Base-by-base conservation (phyloP, 1,140 invertebrate genomes). In the Drosophila virilis region DNA sequence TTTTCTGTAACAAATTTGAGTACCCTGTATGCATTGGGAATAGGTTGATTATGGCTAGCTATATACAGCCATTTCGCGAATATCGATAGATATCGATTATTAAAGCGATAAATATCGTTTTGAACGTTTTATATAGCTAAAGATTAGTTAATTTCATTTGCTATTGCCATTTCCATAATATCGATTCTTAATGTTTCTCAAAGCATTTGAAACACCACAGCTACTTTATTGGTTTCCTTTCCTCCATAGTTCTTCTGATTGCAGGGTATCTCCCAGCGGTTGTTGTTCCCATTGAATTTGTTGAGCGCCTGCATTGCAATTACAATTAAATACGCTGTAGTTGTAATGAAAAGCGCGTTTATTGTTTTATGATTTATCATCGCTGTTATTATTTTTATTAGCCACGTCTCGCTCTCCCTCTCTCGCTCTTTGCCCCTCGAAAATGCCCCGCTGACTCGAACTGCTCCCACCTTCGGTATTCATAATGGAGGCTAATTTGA, bases 401-500 rank as follows among this genome's bases (percentile, higher is more conserved):
- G 45, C 28, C 64, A 64, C 68, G 51, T 64, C 15, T 38, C 58
- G 33, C 10, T 38, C 42, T 6, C 22, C 4, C 22, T 28, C 22
- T 28, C 22, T 1, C 22, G 2, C 22, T 22, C 22, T 22, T 22
- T 22, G 22, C 22, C 22, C 3, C 22, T 22, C 15, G 8, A 22
- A 9, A 12, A 10, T 48, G 17, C 46, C 45, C 28, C 42, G 17
- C 9, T 32, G 8, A 2, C 38, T 40, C 51, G 42, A 35, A 15
- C 37, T 35, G 15, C 58, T 62, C 22, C 50, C 64, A 54, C 57
- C 50, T 52, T 52, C 42, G 68, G 74, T 54, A 55, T 42, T 48
- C 68, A 40, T 83, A 86, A 85, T 85, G 78, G 61, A 62, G 46
- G 42, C 79, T 88, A 86, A 88, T 86, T 88, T 88, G 82, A 86